Evolutionary conservation across 2,888 invertebrate genomes (phyloP).

Genomic region (Agapetus fuscipes): DNA sequence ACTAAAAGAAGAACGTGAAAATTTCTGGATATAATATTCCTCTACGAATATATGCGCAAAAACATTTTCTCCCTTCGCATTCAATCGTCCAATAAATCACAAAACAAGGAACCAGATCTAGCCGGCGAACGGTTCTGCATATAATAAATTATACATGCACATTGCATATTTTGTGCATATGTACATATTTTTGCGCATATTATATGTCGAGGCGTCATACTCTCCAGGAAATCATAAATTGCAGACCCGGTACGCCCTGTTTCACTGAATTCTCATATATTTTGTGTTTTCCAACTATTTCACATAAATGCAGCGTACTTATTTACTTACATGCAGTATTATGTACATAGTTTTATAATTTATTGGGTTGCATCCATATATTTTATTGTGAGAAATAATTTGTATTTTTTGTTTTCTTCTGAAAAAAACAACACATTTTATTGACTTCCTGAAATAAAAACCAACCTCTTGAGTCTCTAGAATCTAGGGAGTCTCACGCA

Average conservation of each 20-base stretch:
- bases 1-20: too few relatives aligned
- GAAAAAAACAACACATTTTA: too few relatives aligned
- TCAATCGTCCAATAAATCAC: background rate
- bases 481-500: too few relatives aligned
- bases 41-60: background rate
- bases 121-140: background rate
- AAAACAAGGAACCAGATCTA: background rate
- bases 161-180: too few relatives aligned
- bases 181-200: too few relatives aligned
- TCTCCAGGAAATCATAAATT: constrained; percentile 11
- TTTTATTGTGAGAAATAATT: too few relatives aligned
- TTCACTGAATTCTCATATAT: constrained; percentile 38
- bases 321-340: background rate
- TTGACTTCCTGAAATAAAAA: too few relatives aligned
- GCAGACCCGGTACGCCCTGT: constrained; percentile 9
- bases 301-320: constrained; percentile 36
- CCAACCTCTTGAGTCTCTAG: too few relatives aligned
- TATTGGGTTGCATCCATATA: background rate
- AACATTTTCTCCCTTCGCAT: background rate
- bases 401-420: too few relatives aligned
- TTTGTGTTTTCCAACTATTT: constrained; percentile 45
- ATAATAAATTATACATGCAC: background rate
- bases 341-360: background rate
- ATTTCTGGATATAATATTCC: too few relatives aligned
- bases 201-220: constrained; percentile 12